Evolutionary conservation across 2,797 vertebrate species (phyloP), one percentile per base, ranked within the genome.

Genomic region (Hippocampus kuda): DNA sequence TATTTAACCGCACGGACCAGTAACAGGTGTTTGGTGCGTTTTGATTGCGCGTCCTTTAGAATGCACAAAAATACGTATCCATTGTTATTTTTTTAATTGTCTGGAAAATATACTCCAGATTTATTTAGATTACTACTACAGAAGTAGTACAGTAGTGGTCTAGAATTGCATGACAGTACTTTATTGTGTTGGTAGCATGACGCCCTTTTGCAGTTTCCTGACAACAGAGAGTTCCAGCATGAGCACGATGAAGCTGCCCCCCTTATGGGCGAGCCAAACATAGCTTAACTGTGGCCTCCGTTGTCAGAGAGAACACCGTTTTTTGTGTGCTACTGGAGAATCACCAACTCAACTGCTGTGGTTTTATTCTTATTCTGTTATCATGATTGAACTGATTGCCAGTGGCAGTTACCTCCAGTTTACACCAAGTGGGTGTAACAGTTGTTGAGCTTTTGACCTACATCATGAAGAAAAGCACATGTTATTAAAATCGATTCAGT

Each of bases 321-420:
- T 66, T 63, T 68, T 64, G 10, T 70, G 22, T 68, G 66, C 30
- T 75, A 9, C 68, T 15, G 53, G 66, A 69, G 44, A 10, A 26
- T 54, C 57, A 20, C 65, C 71, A 59, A 38, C 5, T 18, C 2
- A 18, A 27, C 15, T 34, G 30, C 26, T 30, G 26, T 59, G 20
- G 34, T 38, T 38, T 38, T 38, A 38, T n/a, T 53, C n/a, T 53
- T 10, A 53, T 53, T 53, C 8, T 53, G 1, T 53, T 53, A 22
- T n/a, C 22, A 53, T 26, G 53, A 56, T 34, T 61, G 18, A 61
- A 59, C 12, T 30, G 24, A 27, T 59, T 59, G 56, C 56, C 13
- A 26, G 4, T 27, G 26, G 15, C 26, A 16, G 26, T 16, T 27
- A 26, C 1, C 22, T 57, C 56, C 4, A 26, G 24, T 57, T 59